phyloP scores from a whole-genome alignment of 2,797 vertebrate genomes.

The Coluber constrictor region DNA sequence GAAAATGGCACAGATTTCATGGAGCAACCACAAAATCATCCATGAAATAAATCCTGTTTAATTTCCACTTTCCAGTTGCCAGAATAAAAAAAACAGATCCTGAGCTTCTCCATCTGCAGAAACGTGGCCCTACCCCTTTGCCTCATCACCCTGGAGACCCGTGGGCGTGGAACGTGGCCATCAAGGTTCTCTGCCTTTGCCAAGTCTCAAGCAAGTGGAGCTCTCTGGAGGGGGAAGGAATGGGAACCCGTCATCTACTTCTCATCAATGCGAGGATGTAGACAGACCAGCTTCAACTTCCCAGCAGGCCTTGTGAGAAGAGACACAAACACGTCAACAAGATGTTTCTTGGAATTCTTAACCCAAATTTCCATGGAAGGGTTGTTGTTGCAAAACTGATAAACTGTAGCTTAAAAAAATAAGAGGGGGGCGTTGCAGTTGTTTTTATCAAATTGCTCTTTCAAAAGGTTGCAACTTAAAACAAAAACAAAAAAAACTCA shows the following conservation, averaged over 20 bases:
- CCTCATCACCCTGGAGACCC: not conserved
- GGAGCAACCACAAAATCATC: not conserved
- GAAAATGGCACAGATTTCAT: not conserved
- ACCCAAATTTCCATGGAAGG: not conserved
- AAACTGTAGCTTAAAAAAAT: not conserved
- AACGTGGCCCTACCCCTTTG: not conserved
- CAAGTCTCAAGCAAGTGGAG: not conserved
- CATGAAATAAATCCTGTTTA: not conserved
- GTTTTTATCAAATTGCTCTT: not conserved
- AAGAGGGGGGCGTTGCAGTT: not conserved
- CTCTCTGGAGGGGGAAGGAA: no score
- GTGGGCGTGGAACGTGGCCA: not conserved
- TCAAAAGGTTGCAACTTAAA: not conserved
- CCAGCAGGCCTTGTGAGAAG: not conserved
- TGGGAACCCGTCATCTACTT: not conserved
- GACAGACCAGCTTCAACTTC: not conserved
- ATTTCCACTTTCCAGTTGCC: not conserved
- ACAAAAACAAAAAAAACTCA: not conserved
- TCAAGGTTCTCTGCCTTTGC: not conserved
- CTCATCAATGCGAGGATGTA: not conserved
- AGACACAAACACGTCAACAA: not conserved
- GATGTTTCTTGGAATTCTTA: conserved; percentile 1
- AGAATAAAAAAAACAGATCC: not conserved
- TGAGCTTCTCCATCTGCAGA: not conserved
- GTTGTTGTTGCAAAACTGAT: conserved; percentile 5